Base-by-base conservation (phyloP, 37 sponge, comb jelly and placozoan species). In the Ianthella basta region DNA sequence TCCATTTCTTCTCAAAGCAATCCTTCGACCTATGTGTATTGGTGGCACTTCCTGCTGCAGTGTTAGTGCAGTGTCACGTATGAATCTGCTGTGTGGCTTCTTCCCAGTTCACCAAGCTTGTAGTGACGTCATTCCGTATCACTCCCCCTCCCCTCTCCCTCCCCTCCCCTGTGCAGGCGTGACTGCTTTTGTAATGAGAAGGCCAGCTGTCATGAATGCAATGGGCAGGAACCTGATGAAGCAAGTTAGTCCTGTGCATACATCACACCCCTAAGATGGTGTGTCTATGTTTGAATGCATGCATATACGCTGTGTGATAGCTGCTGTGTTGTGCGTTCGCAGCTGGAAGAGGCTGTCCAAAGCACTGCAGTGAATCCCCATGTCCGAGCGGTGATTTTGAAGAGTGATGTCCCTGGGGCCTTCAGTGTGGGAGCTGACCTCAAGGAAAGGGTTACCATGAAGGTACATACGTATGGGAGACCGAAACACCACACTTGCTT, bases 371-470 rank as follows among this genome's bases (percentile, higher is more conserved):
- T 40, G 33, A 80, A 86, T 55, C 55, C 66, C 15, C 57, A 75
- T 2, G 84, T 92, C 4, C 86, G 97, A 18, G 86, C 84, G 1
- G 87, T 95, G 37, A 89, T 97, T 21, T 66, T 97, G 56, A 90
- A 77, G 74, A 95, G 96, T 84, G 82, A 80, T 1, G 96, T 95
- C 0, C 92, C 88, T 15, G 91, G 93, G 37, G 83, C 89, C 29
- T 97, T 97, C 82, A 95, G 95, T 85, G 93, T 95, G 20, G 97
- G 97, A 21, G 97, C 97, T 34, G 97, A 97, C 60, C 74, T 97
- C 66, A 97, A 97, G 85, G 97, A 97, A 85, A 84, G 97, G 37
- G 79, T 33, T 0, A 59, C 53, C 33, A 95, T 97, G 88, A 86
- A 60, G 53, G 78, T 75, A 41, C 6, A 24, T 39, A 44, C 8